A percentile compares a stretch with the other conserved stretches of the same genome.
Evolutionary conservation across 2,113 vertebrate species (phyloP).

Genomic region (Ailuropoda melanoleuca): DNA sequence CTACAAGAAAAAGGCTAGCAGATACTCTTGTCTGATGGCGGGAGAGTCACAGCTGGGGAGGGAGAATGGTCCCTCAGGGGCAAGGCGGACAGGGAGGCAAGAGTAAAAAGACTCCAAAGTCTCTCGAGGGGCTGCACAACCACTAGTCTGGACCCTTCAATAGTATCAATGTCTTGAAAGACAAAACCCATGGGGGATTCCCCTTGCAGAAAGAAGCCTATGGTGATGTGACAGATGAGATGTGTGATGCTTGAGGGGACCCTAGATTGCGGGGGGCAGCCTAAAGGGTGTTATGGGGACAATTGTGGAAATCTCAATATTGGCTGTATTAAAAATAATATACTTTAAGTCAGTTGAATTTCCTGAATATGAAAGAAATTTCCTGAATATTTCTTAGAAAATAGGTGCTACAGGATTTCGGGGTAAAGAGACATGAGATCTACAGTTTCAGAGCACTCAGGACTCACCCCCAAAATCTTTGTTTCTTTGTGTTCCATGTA

Average conservation of each 20-base stretch:
- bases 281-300: not conserved
- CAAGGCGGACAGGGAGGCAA: not conserved
- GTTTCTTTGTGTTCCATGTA: not conserved
- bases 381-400: not conserved
- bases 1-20: not conserved
- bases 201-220: not conserved
- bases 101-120: not conserved
- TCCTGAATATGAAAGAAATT: not conserved
- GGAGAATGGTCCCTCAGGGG: too few relatives aligned
- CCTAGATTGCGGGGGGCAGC: not conserved
- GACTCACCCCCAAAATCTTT: not conserved
- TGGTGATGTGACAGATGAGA: not conserved
- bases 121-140: not conserved
- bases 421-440: not conserved
- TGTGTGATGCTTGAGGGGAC: too few relatives aligned
- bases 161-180: not conserved
- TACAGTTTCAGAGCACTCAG: not conserved
- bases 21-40: too few relatives aligned
- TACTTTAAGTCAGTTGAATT: not conserved
- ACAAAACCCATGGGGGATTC: not conserved
- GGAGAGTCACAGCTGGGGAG: not conserved
- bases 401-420: not conserved
- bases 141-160: too few relatives aligned
- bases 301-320: not conserved
- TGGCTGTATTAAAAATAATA: not conserved